Conservation (phyloP, 1,140 invertebrate species). For the Heliconius hewitsoni region DNA sequence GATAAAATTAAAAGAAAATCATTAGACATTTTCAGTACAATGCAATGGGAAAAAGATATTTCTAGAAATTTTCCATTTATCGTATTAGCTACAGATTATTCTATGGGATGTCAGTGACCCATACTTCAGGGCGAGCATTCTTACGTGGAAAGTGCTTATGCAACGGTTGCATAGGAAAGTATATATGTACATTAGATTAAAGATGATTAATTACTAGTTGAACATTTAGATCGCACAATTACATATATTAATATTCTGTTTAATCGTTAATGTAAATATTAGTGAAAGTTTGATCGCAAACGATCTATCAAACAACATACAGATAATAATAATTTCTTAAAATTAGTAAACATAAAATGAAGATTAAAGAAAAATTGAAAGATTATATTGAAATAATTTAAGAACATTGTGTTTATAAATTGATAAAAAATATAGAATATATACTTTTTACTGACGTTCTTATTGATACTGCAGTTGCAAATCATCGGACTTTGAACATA, state of each 20-base stretch:
- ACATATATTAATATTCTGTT: background rate
- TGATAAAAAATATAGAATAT: too few relatives aligned
- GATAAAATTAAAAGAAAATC: too few relatives aligned
- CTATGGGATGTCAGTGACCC: constrained; percentile 5
- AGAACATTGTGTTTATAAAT: too few relatives aligned
- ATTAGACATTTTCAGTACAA: too few relatives aligned
- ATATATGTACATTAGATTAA: background rate
- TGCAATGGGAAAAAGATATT: background rate
- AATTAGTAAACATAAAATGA: background rate
- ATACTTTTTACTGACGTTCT: too few relatives aligned
- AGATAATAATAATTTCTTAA: background rate
- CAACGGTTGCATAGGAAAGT: background rate
- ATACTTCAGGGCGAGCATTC: constrained; percentile 5
- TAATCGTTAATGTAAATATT: background rate
- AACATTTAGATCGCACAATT: background rate
- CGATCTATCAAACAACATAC: background rate
- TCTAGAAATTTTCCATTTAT: background rate
- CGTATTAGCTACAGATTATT: background rate
- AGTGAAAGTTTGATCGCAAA: background rate
- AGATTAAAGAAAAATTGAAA: background rate
- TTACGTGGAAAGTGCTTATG: background rate
- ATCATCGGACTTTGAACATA: too few relatives aligned
- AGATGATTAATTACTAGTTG: background rate
- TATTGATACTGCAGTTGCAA: too few relatives aligned
- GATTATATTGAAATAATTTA: too few relatives aligned